phyloP scores from a whole-genome alignment of 1,140 invertebrate species.

The Pogonomyrmex barbatus region DNA sequence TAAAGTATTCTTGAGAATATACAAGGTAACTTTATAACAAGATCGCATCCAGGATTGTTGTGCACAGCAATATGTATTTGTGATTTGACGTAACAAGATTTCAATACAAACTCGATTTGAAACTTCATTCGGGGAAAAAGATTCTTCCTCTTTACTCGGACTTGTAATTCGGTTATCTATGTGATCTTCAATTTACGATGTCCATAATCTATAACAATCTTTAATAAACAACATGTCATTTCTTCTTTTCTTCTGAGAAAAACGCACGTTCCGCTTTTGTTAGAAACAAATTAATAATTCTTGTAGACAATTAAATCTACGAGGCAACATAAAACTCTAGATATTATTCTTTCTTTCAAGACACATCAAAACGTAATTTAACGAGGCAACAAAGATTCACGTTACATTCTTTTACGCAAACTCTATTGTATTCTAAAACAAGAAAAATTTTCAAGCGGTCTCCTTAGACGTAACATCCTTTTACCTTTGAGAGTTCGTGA shows the following conservation, averaged over 20 bases:
- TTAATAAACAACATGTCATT: neutral
- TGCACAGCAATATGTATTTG: slow-evolving; percentile 9
- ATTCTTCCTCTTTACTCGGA: neutral
- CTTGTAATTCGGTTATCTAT: neutral
- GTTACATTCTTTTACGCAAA: neutral
- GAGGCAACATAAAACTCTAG: neutral
- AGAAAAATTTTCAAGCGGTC: slow-evolving; percentile 8
- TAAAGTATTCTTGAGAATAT: neutral
- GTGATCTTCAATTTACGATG: neutral
- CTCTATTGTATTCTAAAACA: neutral
- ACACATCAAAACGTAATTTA: neutral
- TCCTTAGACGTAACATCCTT: neutral
- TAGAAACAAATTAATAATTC: slow-evolving; percentile 25
- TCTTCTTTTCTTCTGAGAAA: neutral
- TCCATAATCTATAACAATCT: neutral
- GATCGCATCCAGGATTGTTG: slow-evolving; percentile 31
- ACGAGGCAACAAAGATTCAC: neutral
- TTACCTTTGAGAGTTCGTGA: slow-evolving; percentile 14
- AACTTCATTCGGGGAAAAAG: neutral
- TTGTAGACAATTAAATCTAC: neutral
- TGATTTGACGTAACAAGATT: slow-evolving; percentile 30
- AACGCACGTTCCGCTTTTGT: neutral
- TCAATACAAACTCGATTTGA: slow-evolving; percentile 36
- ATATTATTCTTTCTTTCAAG: neutral
- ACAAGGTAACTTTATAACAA: slow-evolving; percentile 14